These are phyloP conservation scores for Drosophila mayaguana DNA, from an alignment of 2,888 invertebrate species.

Conservation along the genomic window DNA sequence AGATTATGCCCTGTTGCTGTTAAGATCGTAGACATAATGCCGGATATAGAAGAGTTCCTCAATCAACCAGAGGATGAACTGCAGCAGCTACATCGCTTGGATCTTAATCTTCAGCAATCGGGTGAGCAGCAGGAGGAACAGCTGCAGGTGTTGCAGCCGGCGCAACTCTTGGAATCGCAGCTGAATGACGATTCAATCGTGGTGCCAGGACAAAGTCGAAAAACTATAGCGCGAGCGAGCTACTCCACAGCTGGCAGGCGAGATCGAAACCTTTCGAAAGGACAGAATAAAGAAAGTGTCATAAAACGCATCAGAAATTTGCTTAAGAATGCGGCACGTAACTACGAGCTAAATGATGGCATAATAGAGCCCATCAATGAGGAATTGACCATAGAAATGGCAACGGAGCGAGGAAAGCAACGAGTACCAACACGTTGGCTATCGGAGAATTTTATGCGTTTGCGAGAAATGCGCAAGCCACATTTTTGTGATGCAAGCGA, in stretches of 20 bases:
- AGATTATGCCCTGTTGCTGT: neutral
- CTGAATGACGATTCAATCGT: constrained; percentile 16
- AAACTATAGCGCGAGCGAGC: neutral
- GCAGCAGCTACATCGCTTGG: neutral
- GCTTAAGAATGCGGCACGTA: neutral
- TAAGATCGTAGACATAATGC: constrained; percentile 19
- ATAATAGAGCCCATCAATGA: neutral
- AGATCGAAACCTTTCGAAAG: neutral
- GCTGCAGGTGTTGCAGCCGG: no score
- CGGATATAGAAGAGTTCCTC: constrained; percentile 38
- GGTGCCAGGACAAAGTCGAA: constrained; percentile 13
- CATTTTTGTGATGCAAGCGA: neutral
- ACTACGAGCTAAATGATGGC: constrained; percentile 2
- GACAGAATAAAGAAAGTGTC: neutral
- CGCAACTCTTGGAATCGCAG: neutral
- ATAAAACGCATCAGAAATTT: neutral
- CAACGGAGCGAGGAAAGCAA: neutral
- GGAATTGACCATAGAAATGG: neutral
- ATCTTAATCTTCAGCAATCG: neutral
- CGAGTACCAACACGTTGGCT: constrained; percentile 11
- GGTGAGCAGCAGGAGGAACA: neutral
- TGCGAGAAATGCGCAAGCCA: constrained; percentile 18
- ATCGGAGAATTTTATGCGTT: constrained; percentile 12
- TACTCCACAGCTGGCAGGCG: neutral
- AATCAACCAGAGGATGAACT: neutral